phyloP scores from a whole-genome alignment of 2,888 invertebrate species.

The Papilio elwesi region DNA sequence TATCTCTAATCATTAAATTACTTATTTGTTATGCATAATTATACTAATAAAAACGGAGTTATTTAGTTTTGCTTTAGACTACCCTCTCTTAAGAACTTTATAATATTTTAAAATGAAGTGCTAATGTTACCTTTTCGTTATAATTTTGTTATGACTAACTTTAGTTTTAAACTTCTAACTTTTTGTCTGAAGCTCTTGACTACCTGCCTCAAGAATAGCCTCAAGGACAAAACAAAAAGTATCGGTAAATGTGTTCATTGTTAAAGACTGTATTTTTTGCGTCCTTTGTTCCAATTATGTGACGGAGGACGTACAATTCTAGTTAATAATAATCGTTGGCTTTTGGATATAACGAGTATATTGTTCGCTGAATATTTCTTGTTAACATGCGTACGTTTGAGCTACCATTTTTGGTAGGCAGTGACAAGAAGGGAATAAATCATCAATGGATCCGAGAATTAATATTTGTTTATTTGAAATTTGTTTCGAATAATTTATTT shows the following conservation, averaged over 20 bases:
- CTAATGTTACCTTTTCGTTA: not conserved
- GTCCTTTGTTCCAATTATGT: constrained; percentile 60
- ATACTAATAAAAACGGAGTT: not conserved
- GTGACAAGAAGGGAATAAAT: constrained; percentile 7
- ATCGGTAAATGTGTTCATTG: constrained; percentile 65
- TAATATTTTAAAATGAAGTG: no score
- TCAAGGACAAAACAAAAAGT: constrained; percentile 61
- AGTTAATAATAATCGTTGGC: constrained; percentile 40
- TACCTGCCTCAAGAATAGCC: constrained; percentile 68
- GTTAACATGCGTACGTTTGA: not conserved
- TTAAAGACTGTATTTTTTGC: constrained; percentile 67
- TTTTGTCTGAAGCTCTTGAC: constrained; percentile 24
- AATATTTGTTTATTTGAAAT: not conserved
- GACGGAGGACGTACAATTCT: constrained; percentile 34
- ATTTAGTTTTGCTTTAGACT: not conserved
- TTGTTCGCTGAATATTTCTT: constrained; percentile 27
- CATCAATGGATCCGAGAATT: not conserved
- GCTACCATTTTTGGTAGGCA: constrained; percentile 7
- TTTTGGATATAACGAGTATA: constrained; percentile 31
- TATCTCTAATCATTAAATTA: no score
- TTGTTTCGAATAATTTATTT: no score
- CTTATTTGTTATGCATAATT: no score
- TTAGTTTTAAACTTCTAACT: constrained; percentile 31
- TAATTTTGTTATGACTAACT: constrained; percentile 13
- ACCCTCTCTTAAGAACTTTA: no score